These are phyloP conservation scores for Epistrophella euchroma DNA, from an alignment of 2,888 invertebrate genomes.

Conservation along the genomic window DNA sequence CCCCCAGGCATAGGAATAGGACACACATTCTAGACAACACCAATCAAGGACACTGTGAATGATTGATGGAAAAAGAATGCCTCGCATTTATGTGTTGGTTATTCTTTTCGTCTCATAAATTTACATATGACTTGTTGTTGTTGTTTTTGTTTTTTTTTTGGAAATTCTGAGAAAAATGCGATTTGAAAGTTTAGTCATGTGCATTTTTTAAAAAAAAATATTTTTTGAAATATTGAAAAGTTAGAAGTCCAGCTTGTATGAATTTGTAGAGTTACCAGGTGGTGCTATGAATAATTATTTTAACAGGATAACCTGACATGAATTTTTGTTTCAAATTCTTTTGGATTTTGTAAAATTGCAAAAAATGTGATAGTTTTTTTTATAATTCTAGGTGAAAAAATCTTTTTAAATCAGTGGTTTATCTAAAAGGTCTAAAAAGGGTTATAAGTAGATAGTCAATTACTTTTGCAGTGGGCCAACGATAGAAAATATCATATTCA, in stretches of 20 bases:
- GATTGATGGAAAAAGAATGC: constrained; percentile 52
- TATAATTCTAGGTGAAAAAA: too few species aligned
- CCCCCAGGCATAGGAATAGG: neutral
- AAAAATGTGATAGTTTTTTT: too few species aligned
- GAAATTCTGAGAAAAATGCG: neutral
- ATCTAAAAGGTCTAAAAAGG: too few species aligned
- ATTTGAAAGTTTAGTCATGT: neutral
- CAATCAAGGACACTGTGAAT: constrained; percentile 60
- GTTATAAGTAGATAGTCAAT: too few species aligned
- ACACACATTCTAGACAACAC: neutral
- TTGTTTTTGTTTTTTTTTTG: neutral
- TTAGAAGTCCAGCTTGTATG: neutral
- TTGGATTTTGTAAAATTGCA: neutral
- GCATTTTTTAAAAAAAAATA: neutral
- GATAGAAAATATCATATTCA: too few species aligned
- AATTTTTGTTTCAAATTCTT: neutral
- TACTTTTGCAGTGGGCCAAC: too few species aligned
- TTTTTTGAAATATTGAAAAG: constrained; percentile 1
- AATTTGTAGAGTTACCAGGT: neutral
- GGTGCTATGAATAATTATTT: neutral
- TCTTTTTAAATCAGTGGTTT: too few species aligned
- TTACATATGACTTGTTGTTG: neutral
- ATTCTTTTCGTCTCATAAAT: neutral
- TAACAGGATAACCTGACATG: neutral
- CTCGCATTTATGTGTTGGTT: constrained; percentile 15